Base-by-base conservation (phyloP, 2,113 vertebrate species). In the Neolamprologus cancellatus region DNA sequence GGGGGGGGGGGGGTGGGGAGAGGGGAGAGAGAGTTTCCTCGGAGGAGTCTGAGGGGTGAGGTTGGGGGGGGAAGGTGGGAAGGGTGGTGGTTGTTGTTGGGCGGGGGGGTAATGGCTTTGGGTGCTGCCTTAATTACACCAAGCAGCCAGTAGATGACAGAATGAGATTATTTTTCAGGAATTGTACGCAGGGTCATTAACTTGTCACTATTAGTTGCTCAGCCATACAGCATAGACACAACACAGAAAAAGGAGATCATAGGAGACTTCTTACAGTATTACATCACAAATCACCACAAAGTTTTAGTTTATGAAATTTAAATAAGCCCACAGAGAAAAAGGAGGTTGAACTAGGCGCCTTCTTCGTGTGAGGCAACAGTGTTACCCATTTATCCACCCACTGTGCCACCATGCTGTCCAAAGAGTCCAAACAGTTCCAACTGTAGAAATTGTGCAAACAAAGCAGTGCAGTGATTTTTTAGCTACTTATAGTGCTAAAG, bases 21-120 rank as follows among this genome's bases (percentile, higher is more conserved):
- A 25, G 39, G 13, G 84, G 86, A 52, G 88, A 84, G 86, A 90
- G 95, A 86, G 95, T 95, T 94, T 94, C 87, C 89, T 87, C 79
- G 79, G 46, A 91, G 90, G 91, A 87, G 61, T 53, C n/a, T 53
- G 50, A 20, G n/a, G 20, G 50, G n/a, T 53, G 53, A 14, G 53
- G 53, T 23, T 54, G 52, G 52, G 52, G 13, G 13, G 54, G 71
- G 87, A 86, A 76, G n/a, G 46, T 81, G 86, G 87, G 30, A 5
- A 71, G 81, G 87, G 84, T 81, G 69, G 36, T 41, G 82, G 83
- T 61, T 32, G 83, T 8, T 52, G 81, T 57, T 28, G 18, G 89
- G 50, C 7, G 1, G 34, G 20, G 64, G 36, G 36, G 64, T 92
- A 94, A 94, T 93, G 92, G 93, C 85, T 85, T 50, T 81, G 84